Base-by-base conservation (phyloP, 2,888 invertebrate genomes). In the Campaea margaritaria region DNA sequence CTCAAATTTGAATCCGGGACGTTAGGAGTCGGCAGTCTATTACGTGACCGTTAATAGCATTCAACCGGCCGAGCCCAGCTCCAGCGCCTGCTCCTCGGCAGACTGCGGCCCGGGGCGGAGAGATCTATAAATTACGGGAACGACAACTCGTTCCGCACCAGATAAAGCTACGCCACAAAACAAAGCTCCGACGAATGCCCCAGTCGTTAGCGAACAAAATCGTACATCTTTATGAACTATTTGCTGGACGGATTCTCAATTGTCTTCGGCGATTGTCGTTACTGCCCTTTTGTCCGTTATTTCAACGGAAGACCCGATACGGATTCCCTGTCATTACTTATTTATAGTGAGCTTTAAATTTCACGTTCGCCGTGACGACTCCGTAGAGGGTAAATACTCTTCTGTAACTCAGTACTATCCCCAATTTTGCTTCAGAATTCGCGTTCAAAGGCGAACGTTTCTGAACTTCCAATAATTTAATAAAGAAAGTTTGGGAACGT, bases 401-500 rank as follows among this genome's bases (percentile, higher is more conserved):
- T 80, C 76, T 78, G 76, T 78, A 82, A 85, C 81, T 84, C 79
- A 77, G 72, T 82, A 85, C 83, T 86, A 87, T 85, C 78, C 79
- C 76, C 81, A 86, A 88, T 86, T 82, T 83, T 85, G 82, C 85
- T 87, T 86, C 79, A 73, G 79, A 80, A 81, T 82, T 81, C 86
- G 78, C 83, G 85, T 86, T 89, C 89, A 89, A 91, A 91, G 87
- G 86, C 85, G 87, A 89, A 87, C 86, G 86, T 87, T 90, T 88
- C 90, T 85, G 84, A 89, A 89, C 89, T 89, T 85, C 87, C 89
- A 89, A 92, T 92, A 91, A 91, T 92, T 91, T 91, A 91, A 92
- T 92, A 92, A 91, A 88, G 89, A 91, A 92, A 91, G 86, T 92
- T 91, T 86, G 83, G 81, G 83, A 86, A 86, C 91, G 91, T 91